A percentile compares a stretch with the other conserved stretches of the same genome.
phyloP scores from a whole-genome alignment of 2,113 vertebrate genomes.

The Hymenochirus boettgeri region DNA sequence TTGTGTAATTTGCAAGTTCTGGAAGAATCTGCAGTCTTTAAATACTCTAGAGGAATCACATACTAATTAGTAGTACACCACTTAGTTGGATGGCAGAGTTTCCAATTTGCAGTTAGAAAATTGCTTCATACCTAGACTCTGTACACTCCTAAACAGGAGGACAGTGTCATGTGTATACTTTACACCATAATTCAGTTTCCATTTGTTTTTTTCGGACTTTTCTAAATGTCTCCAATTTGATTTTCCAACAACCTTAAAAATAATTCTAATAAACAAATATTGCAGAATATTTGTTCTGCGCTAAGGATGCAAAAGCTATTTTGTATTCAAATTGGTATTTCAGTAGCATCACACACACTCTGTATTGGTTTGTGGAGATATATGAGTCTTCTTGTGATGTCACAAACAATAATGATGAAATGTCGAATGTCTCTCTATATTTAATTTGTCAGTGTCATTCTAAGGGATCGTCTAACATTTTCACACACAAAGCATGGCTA shows the following conservation, averaged over 20 bases:
- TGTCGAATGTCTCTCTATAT: background rate
- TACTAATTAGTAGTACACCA: constrained; percentile 89
- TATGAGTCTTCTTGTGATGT: background rate
- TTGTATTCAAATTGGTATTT: no score
- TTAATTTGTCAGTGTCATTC: constrained; percentile 5
- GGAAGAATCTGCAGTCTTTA: constrained; percentile 26
- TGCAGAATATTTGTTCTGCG: constrained; percentile 29
- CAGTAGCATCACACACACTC: no score
- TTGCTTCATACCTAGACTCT: constrained; percentile 80
- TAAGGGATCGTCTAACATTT: background rate
- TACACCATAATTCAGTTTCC: constrained; percentile 49
- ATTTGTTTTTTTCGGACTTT: constrained; percentile 59
- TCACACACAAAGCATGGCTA: background rate
- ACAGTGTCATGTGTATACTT: constrained; percentile 62
- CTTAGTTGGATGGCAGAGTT: constrained; percentile 87
- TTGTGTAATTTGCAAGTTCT: constrained; percentile 17
- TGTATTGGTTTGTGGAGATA: background rate
- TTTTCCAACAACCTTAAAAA: constrained; percentile 57
- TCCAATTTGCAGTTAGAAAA: constrained; percentile 86
- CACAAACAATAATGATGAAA: background rate
- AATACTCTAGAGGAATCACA: constrained; percentile 76
- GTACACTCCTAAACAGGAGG: constrained; percentile 68
- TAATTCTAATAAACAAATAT: background rate
- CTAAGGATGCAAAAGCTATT: no score
- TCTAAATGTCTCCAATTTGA: constrained; percentile 61